These are phyloP conservation scores for Diadromus collaris DNA, from an alignment of 2,888 invertebrate genomes.

Conservation along the genomic window DNA sequence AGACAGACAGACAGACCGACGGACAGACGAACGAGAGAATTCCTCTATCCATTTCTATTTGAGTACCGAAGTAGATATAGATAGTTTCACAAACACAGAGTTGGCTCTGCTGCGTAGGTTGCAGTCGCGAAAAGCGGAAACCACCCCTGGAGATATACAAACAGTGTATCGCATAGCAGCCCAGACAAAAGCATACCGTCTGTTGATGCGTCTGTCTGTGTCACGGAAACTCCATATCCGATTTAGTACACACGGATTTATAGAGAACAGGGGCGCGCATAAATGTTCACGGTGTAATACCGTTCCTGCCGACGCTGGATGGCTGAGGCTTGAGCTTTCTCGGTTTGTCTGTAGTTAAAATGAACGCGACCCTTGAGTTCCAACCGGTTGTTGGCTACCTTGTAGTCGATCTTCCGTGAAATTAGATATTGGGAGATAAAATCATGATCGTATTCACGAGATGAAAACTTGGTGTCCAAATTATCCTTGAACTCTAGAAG, in stretches of 20 bases:
- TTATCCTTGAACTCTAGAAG: not conserved
- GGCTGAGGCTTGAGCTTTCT: not conserved
- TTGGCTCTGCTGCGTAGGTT: conserved; percentile 57
- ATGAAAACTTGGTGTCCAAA: not conserved
- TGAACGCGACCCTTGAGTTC: not conserved
- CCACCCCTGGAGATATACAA: conserved; percentile 45
- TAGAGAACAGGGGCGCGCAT: not conserved
- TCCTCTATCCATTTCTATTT: conserved; percentile 58
- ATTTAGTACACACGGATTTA: conserved; percentile 10
- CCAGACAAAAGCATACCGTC: not conserved
- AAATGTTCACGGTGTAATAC: not conserved
- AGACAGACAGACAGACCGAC: conserved; percentile 27
- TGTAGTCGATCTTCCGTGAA: not conserved
- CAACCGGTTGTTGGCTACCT: not conserved
- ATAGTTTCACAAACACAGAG: conserved; percentile 49
- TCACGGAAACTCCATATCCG: conserved; percentile 15
- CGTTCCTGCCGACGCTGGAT: not conserved
- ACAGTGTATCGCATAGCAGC: conserved; percentile 49
- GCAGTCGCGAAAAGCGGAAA: conserved; percentile 54
- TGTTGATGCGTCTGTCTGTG: not conserved
- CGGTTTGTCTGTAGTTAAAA: not conserved
- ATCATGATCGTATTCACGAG: not conserved
- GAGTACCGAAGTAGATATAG: conserved; percentile 50
- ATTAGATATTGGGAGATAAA: not conserved
- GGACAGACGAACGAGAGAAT: conserved; percentile 51